phyloP scores from a whole-genome alignment of 2,113 vertebrate species.

The Leptobrachium ailaonicum region DNA sequence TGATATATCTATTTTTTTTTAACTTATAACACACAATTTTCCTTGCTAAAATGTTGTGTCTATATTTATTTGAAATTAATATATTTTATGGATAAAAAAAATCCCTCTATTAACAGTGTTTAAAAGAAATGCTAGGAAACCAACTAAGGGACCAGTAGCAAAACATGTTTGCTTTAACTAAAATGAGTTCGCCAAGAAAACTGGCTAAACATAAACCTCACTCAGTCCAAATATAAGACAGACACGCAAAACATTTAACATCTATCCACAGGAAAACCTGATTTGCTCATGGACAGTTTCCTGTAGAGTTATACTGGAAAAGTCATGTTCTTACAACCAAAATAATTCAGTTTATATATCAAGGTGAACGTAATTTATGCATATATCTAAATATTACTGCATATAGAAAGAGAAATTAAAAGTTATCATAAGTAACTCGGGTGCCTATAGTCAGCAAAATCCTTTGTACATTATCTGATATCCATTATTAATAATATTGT shows the following conservation, averaged over 20 bases:
- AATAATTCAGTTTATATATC: background rate
- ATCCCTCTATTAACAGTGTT: too few relatives aligned
- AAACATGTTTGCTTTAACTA: background rate
- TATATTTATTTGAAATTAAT: too few relatives aligned
- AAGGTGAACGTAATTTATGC: background rate
- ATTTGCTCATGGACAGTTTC: background rate
- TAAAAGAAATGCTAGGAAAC: too few relatives aligned
- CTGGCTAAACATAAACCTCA: background rate
- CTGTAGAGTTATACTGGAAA: slow-evolving; percentile 1
- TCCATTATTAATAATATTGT: background rate
- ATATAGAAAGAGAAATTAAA: background rate
- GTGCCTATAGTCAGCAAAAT: background rate
- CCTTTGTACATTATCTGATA: background rate
- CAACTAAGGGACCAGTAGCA: background rate
- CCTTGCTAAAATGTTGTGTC: too few relatives aligned
- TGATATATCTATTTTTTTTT: too few relatives aligned
- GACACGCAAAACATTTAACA: background rate
- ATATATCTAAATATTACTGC: background rate
- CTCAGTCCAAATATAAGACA: background rate
- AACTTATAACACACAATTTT: too few relatives aligned
- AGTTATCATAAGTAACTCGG: background rate
- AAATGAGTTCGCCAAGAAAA: background rate
- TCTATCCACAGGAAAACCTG: background rate
- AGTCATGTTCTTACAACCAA: background rate
- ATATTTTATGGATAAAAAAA: too few relatives aligned